A percentile compares a stretch with the other conserved stretches of the same genome.
Conservation (phyloP, 2,797 vertebrate species). For the Hypotaenidia okinawae region DNA sequence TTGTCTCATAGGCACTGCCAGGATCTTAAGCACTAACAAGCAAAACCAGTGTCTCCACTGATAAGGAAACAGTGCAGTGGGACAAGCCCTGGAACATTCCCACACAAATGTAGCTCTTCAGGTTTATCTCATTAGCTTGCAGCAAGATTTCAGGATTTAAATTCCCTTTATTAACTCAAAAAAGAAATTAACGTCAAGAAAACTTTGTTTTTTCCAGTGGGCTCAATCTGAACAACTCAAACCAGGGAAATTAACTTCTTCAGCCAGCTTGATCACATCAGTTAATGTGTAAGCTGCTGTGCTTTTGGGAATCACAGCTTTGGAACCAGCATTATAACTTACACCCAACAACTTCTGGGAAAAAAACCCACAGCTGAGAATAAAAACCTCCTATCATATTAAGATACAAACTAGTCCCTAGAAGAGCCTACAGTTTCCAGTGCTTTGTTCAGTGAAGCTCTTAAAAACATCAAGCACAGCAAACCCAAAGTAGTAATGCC, state of each 20-base stretch:
- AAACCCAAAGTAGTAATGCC: neutral
- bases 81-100: neutral
- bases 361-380: neutral
- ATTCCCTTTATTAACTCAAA: neutral
- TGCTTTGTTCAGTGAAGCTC: neutral
- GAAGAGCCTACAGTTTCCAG: neutral
- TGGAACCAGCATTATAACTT: neutral
- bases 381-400: neutral
- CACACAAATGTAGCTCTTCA: neutral
- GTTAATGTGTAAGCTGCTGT: neutral
- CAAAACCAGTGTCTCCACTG: slow-evolving; percentile 5
- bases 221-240: neutral
- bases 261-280: neutral
- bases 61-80: neutral
- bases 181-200: neutral
- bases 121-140: neutral
- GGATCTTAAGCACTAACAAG: neutral
- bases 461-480: neutral
- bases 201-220: neutral
- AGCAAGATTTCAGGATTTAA: neutral
- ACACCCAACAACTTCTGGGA: neutral
- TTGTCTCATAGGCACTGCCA: neutral
- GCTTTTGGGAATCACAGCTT: neutral
- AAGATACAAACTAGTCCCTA: neutral
- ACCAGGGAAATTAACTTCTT: neutral